Conservation (phyloP, 2,797 vertebrate species). For the Syngnathus rostellatus region DNA sequence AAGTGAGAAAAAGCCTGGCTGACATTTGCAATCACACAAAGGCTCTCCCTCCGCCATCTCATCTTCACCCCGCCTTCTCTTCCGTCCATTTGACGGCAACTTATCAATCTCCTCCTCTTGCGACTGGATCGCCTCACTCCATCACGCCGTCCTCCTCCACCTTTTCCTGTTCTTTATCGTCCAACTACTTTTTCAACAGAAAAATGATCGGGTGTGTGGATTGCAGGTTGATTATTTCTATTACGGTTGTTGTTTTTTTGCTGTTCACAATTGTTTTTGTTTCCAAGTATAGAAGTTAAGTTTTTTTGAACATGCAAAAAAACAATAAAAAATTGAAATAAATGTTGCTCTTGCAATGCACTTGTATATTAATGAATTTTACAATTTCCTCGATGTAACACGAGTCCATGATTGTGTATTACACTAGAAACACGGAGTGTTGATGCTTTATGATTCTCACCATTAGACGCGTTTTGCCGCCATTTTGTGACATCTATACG, state of each 20-base stretch:
- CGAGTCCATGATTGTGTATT: background rate
- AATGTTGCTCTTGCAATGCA: too few species aligned
- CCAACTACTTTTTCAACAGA: background rate
- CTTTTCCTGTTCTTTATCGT: background rate
- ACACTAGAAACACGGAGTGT: background rate
- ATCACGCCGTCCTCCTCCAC: background rate
- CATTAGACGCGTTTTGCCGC: background rate
- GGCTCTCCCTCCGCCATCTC: background rate
- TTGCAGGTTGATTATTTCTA: background rate
- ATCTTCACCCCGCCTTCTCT: background rate
- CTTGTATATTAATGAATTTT: too few species aligned
- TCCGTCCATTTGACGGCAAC: background rate
- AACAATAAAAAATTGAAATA: too few species aligned
- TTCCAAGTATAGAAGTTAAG: background rate
- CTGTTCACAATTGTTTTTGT: background rate
- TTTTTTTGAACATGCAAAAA: too few species aligned
- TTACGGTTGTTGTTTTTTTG: background rate
- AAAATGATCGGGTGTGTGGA: background rate
- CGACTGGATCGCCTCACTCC: slow-evolving; percentile 5
- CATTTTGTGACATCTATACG: background rate
- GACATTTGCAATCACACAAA: slow-evolving; percentile 48
- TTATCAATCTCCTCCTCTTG: background rate
- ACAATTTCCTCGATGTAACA: background rate
- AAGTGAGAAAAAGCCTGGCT: slow-evolving; percentile 41
- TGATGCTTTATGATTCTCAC: background rate